phyloP scores from a whole-genome alignment of 2,888 invertebrate genomes.

The Selenia dentaria region DNA sequence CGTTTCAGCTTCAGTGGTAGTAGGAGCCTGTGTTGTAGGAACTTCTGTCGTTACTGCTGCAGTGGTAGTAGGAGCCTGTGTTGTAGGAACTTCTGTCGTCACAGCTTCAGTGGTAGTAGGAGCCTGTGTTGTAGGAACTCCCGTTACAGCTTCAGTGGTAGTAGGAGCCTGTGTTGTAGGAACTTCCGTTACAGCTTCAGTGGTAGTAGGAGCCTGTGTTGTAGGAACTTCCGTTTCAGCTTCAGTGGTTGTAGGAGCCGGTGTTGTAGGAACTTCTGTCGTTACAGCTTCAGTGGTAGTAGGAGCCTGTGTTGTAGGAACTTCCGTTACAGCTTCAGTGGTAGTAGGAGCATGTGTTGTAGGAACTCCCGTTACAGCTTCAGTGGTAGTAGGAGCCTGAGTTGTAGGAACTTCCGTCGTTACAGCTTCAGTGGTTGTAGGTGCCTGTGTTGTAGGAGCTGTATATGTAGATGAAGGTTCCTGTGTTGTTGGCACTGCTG shows the following conservation, averaged over 20 bases:
- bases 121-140: too few relatives aligned
- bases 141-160: too few relatives aligned
- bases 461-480: neutral
- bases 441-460: neutral
- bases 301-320: neutral
- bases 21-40: constrained; percentile 2
- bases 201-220: neutral
- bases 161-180: neutral
- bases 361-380: neutral
- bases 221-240: neutral
- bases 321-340: neutral
- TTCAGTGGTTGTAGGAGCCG: neutral
- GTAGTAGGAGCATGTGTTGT: neutral
- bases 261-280: neutral
- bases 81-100: neutral
- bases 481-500: neutral
- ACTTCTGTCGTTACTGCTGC: constrained; percentile 9
- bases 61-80: neutral
- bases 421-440: constrained; percentile 7
- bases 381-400: neutral
- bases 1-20: constrained; percentile 1
- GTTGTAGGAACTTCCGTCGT: neutral
- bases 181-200: neutral
- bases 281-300: neutral
- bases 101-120: too few relatives aligned